Base-by-base conservation (phyloP, 1,140 invertebrate genomes). In the Meloidogyne exigua region DNA sequence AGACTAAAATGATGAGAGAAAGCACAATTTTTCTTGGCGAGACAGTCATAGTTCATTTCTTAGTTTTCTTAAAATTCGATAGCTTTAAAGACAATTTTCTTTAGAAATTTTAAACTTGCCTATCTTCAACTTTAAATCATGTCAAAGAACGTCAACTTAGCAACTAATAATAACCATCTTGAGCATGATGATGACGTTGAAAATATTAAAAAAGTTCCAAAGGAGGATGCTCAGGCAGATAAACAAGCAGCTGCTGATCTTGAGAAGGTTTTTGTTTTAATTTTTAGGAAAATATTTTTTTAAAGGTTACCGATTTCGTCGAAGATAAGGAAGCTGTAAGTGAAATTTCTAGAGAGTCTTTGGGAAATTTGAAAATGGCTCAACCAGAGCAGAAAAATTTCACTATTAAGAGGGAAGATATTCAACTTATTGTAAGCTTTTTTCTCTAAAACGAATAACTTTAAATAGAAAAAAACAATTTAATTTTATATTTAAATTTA, bases 321-420 rank as follows among this genome's bases (percentile, higher is more conserved):
- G 71, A 78, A 32, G 74, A 78, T 32, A 76, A 64, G n/a, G 74
- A 75, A 12, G 74, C 78, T 18, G 68, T 78, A 44, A 76, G 68
- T 44, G 76, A 76, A 62, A 63, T 78, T 21, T 78, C 76, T 10
- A 75, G 73, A 39, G 76, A 78, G 42, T 75, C 74, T 39, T 64
- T 78, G 32, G 71, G 76, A 44, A 78, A 77, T 44, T 49, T 78
- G 10, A 78, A 78, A 28, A 74, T 36, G 23, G 66, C 63, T 13
- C 76, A 76, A 12, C 42, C 76, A 21, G 76, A 76, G 23, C 44
- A 28, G 15, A 78, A 78, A 25, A 72, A 73, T 21, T 65, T 78
- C 11, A 77, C 21, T 32, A 76, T 78, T 36, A 66, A 63, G 36
- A 78, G 63, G 65, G 76, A 78, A 11, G 76, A 78, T 49, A 44